Evolutionary conservation across 2,113 vertebrate species (phyloP), one percentile per base, ranked within the genome.

Genomic region (Vireo altiloquus): DNA sequence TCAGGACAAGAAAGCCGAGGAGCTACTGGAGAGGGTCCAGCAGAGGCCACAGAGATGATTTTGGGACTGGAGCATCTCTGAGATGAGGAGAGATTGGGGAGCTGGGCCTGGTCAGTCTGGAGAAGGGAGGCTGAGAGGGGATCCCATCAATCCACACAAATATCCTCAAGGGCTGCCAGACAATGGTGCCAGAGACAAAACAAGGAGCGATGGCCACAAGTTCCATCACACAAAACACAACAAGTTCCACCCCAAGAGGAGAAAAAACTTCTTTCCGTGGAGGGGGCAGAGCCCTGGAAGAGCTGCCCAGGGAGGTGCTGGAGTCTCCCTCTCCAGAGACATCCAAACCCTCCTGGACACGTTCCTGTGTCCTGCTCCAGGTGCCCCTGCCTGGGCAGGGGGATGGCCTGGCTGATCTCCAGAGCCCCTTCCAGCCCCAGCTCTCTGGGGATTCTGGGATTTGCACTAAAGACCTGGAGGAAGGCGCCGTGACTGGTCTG

Each of bases 361-460:
- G 39, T 5, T 69, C 39, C 74, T 12, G 47, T 16, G 40, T 2
- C 56, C 82, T 13, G 74, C 56, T 23, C 39, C 74, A 47, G 64
- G 64, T 9, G 75, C 7, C 16, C 54, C 54, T 39, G 83, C 64
- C 63, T 5, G 47, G 39, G 28, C 64, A 23, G 22, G 24, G 18
- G 1, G 1, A 3, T 39, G 54, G 0, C 1, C n/a, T 23, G 56
- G 13, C 0, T 1, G 3, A 28, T 10, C 13, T 13, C 56, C 47
- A 15, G 39, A 7, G 0, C 7, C 20, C 57, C 50, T 9, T 79
- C 75, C 66, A 21, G 3, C 7, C 49, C 21, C n/a, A 47, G 0
- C 18, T 21, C 9, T 17, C 11, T 4, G 5, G 13, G n/a, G 19
- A 21, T 56, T 18, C n/a, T 18, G 57, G 9, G 13, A 56, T 54